phyloP scores from a whole-genome alignment of 2,113 vertebrate species.

The Dascyllus trimaculatus region DNA sequence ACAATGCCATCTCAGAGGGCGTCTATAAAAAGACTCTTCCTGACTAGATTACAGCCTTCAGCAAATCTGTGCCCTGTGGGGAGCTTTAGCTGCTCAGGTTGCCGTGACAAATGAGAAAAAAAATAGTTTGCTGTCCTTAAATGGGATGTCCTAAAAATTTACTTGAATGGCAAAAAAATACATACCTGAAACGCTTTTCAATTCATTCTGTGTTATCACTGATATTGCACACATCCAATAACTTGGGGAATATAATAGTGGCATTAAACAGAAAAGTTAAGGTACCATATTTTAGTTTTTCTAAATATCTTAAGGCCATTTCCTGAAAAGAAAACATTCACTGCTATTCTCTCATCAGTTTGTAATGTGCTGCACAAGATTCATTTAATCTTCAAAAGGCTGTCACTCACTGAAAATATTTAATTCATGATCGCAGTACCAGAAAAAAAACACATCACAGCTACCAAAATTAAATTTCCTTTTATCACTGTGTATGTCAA shows the following conservation, averaged over 20 bases:
- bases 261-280: not conserved
- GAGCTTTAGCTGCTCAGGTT: slow-evolving; percentile 54
- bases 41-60: slow-evolving; percentile 58
- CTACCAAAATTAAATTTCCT: not conserved
- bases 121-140: slow-evolving; percentile 37
- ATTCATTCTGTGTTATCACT: not conserved
- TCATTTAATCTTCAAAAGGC: not conserved
- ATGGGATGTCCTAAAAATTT: slow-evolving; percentile 35
- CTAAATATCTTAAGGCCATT: not conserved
- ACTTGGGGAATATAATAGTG: not conserved
- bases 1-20: slow-evolving; percentile 20
- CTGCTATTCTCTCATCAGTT: not conserved
- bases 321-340: not conserved
- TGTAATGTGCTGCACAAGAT: not conserved
- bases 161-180: not conserved
- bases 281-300: too few species aligned
- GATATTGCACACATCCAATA: too few species aligned
- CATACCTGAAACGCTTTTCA: not conserved
- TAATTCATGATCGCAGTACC: slow-evolving; percentile 4
- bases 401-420: not conserved
- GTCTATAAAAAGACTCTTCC: slow-evolving; percentile 51
- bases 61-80: slow-evolving; percentile 54
- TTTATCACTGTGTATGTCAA: not conserved
- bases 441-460: not conserved
- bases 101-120: slow-evolving; percentile 53